Evolutionary conservation across 2,113 vertebrate species (phyloP).

Genomic region (Cephalopterus ornatus): DNA sequence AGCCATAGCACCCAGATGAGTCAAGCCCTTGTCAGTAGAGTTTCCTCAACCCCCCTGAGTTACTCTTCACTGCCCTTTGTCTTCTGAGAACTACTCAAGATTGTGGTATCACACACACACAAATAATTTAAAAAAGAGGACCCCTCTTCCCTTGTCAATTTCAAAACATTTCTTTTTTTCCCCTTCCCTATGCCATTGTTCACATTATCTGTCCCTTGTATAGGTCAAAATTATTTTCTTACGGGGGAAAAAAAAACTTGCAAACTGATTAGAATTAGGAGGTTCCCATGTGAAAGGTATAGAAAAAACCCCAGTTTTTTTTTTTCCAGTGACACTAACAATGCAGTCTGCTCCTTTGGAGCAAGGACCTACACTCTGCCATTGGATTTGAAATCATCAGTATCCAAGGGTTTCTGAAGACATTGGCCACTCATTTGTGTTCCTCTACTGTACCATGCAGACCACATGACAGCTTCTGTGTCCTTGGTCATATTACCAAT

Average conservation of each 20-base stretch:
- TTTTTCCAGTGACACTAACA: not conserved
- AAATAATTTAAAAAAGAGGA: too few relatives aligned
- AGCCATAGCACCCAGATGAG: not conserved
- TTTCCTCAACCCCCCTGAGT: not conserved
- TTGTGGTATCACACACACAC: not conserved
- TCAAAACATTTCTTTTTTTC: not conserved
- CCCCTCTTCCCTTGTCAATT: not conserved
- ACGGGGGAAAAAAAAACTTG: not conserved
- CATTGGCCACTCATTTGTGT: accelerated
- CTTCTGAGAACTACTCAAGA: not conserved
- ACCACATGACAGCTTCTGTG: not conserved
- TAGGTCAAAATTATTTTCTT: not conserved
- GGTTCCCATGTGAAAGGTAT: not conserved
- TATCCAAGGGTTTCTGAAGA: not conserved
- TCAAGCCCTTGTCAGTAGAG: not conserved
- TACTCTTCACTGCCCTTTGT: not conserved
- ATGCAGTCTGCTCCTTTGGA: not conserved
- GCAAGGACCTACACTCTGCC: not conserved
- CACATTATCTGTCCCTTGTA: not conserved
- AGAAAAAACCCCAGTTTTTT: not conserved
- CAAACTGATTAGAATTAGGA: not conserved
- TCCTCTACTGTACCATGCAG: not conserved
- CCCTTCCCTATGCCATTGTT: not conserved
- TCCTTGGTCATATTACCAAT: not conserved
- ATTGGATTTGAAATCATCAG: not conserved